Percentiles rank a stretch among this genome's conserved stretches.
phyloP scores from a whole-genome alignment of 2,113 vertebrate genomes.

The Ptilorrhoa leucosticta region DNA sequence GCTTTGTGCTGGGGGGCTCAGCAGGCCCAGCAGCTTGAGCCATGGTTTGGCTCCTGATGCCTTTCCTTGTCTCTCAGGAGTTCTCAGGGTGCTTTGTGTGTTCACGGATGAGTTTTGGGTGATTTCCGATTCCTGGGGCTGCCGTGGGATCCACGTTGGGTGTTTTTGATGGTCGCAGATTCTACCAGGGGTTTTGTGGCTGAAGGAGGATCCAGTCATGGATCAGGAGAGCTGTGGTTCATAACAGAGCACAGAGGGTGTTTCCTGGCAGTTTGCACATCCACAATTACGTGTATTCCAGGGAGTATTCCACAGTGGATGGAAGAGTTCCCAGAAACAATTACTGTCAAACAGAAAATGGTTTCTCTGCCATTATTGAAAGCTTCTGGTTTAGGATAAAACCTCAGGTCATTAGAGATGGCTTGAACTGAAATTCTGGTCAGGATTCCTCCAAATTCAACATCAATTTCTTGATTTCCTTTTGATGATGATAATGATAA shows the following conservation, averaged over 20 bases:
- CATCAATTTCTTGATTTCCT: background rate
- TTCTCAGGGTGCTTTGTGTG: background rate
- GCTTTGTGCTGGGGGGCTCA: accelerated
- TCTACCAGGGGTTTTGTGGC: background rate
- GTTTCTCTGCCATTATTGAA: background rate
- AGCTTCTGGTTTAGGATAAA: background rate
- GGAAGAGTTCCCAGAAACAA: background rate
- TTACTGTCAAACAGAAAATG: background rate
- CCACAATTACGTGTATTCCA: background rate
- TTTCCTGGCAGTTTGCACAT: background rate
- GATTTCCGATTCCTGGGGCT: background rate
- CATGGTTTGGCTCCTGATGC: background rate
- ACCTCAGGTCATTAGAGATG: background rate
- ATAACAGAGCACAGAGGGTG: background rate
- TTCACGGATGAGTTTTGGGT: background rate
- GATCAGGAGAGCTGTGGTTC: background rate
- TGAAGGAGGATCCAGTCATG: background rate
- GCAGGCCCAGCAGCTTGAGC: background rate
- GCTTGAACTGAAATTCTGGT: background rate
- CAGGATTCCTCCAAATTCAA: background rate
- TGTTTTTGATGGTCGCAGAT: background rate
- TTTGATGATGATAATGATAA: background rate
- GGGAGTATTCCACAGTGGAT: background rate
- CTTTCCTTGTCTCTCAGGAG: background rate
- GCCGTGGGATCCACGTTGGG: accelerated